A percentile compares a stretch with the other conserved stretches of the same genome.
Evolutionary conservation across 1,140 invertebrate genomes (phyloP).

Genomic region (Pollicipes pollicipes): DNA sequence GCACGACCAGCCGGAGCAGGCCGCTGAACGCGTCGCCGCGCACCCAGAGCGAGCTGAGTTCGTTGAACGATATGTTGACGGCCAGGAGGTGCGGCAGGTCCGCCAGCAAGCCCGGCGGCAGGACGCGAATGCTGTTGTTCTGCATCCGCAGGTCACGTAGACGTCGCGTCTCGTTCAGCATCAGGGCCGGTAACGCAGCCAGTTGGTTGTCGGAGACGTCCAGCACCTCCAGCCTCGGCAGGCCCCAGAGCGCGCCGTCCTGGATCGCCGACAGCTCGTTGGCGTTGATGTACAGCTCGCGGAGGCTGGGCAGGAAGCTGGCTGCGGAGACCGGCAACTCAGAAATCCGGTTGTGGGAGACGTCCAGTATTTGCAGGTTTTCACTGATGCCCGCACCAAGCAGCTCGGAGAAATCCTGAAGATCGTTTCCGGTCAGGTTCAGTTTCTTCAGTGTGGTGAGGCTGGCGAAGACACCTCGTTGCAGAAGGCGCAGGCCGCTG

Average conservation of each 20-base stretch:
- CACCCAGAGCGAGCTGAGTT: constrained; percentile 25
- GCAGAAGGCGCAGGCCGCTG: constrained; percentile 45
- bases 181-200: constrained; percentile 33
- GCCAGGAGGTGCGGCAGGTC: constrained; percentile 52
- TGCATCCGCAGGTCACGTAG: constrained; percentile 52
- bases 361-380: constrained; percentile 47
- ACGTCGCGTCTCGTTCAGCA: constrained; percentile 41
- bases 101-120: constrained; percentile 63
- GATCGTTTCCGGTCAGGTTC: constrained; percentile 63
- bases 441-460: constrained; percentile 53
- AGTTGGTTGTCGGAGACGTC: constrained; percentile 77
- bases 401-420: constrained; percentile 52
- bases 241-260: constrained; percentile 25
- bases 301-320: constrained; percentile 41
- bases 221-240: constrained; percentile 25
- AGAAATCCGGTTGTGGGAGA: constrained; percentile 43
- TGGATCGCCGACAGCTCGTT: constrained; percentile 37
- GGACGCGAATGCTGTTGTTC: constrained; percentile 44
- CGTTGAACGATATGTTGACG: constrained; percentile 40
- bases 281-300: constrained; percentile 43
- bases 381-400: constrained; percentile 49
- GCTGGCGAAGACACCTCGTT: constrained; percentile 32
- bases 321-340: constrained; percentile 41
- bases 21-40: constrained; percentile 57
- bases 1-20: constrained; percentile 60